Percentiles rank a stretch among this genome's conserved stretches.
phyloP scores from a whole-genome alignment of 2,113 vertebrate genomes.

The Toxotes chatareus region DNA sequence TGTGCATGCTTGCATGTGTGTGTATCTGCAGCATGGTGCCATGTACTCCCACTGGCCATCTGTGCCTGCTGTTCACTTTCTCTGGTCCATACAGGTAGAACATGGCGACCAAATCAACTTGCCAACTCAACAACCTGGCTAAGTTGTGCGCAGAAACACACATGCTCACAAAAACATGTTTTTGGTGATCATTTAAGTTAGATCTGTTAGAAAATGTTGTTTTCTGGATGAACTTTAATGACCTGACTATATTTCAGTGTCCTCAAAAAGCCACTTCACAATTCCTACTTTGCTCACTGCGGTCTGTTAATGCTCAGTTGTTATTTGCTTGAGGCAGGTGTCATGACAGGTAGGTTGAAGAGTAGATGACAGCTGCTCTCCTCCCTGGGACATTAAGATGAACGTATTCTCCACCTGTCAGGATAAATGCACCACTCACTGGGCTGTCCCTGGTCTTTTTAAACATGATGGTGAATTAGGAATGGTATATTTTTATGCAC shows the following conservation, averaged over 20 bases:
- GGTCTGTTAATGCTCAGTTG: background rate
- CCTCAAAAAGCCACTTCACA: background rate
- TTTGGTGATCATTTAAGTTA: background rate
- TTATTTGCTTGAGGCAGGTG: constrained; percentile 29
- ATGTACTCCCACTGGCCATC: constrained; percentile 73
- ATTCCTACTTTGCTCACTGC: background rate
- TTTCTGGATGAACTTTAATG: constrained; percentile 4
- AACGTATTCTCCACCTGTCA: background rate
- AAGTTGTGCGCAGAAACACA: background rate
- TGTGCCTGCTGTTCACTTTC: constrained; percentile 67
- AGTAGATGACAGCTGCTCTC: constrained; percentile 9
- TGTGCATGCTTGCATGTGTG: constrained; percentile 30
- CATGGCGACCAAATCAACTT: background rate
- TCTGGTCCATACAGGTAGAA: constrained; percentile 51
- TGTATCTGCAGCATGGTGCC: constrained; percentile 45
- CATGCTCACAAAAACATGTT: background rate
- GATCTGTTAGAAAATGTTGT: background rate
- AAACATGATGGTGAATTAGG: background rate
- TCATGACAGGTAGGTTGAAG: constrained; percentile 19
- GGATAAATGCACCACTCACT: background rate
- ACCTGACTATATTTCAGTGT: background rate
- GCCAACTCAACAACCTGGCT: constrained; percentile 32
- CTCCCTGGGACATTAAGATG: constrained; percentile 13
- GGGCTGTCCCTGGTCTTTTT: background rate
- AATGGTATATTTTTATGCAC: background rate